These are phyloP conservation scores for Gymnobelideus leadbeateri DNA, from an alignment of 2,113 vertebrate species.

Conservation along the genomic window DNA sequence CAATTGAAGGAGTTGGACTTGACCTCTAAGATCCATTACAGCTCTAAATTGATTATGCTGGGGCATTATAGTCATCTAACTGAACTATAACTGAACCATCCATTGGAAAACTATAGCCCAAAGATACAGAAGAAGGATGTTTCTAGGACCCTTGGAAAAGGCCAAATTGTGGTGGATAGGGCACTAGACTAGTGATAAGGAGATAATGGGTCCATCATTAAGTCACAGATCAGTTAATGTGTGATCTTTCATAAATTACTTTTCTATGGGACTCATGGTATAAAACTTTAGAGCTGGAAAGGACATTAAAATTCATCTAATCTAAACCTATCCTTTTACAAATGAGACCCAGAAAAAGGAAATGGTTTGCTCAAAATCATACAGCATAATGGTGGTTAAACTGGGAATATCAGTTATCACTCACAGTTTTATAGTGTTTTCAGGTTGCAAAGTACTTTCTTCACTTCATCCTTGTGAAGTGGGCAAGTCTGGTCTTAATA, in stretches of 20 bases:
- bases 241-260: background rate
- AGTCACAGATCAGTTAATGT: background rate
- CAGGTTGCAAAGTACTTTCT: background rate
- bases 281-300: background rate
- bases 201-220: background rate
- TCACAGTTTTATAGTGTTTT: background rate
- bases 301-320: background rate
- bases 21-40: background rate
- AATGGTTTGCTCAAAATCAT: background rate
- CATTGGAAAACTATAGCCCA: background rate
- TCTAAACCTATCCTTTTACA: background rate
- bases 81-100: background rate
- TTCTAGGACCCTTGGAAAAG: background rate
- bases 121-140: background rate
- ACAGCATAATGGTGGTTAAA: background rate
- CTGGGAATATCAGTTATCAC: background rate
- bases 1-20: background rate
- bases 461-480: background rate
- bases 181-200: rapidly evolving
- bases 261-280: background rate
- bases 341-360: background rate
- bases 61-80: background rate
- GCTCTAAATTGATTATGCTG: background rate
- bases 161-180: background rate
- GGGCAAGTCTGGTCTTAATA: background rate